Percentiles rank a stretch among this genome's conserved stretches.
phyloP scores from a whole-genome alignment of 2,797 vertebrate genomes.

The Onychomys torridus region DNA sequence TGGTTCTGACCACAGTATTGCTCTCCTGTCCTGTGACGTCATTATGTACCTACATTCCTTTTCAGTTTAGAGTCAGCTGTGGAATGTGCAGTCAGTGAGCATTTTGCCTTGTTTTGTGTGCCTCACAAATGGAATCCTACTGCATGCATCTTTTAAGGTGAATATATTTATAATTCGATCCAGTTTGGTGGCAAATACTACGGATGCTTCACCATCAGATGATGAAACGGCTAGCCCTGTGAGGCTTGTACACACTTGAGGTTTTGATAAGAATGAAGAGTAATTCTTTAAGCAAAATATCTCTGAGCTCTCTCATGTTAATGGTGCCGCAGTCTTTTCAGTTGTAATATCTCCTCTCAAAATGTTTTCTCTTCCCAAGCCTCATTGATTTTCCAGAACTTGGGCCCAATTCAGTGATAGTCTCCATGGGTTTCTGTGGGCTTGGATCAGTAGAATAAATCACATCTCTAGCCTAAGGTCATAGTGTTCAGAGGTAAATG shows the following conservation, averaged over 20 bases:
- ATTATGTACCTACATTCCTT: not conserved
- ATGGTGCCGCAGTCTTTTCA: not conserved
- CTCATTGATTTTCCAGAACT: conserved; percentile 48
- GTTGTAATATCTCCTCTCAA: not conserved
- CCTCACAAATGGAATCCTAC: not conserved
- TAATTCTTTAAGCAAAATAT: conserved; percentile 51
- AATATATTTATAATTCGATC: conserved; percentile 45
- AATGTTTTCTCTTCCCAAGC: conserved; percentile 47
- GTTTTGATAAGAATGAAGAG: conserved; percentile 18
- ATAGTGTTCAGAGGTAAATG: conserved; percentile 71
- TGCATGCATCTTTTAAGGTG: not conserved
- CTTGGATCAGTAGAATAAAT: conserved; percentile 61
- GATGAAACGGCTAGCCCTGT: not conserved
- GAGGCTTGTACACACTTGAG: not conserved
- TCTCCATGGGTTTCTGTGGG: conserved; percentile 58
- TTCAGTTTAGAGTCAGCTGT: not conserved
- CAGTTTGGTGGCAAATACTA: not conserved
- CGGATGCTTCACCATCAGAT: not conserved
- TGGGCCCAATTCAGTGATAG: conserved; percentile 16
- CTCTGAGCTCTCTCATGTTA: not conserved
- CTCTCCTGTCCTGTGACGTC: not conserved
- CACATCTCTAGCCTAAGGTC: conserved; percentile 59
- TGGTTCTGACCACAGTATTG: not conserved
- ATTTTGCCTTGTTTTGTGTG: not conserved
- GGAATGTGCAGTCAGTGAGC: not conserved